phyloP scores from a whole-genome alignment of 2,113 vertebrate species.

The Oncorhynchus clarkii region DNA sequence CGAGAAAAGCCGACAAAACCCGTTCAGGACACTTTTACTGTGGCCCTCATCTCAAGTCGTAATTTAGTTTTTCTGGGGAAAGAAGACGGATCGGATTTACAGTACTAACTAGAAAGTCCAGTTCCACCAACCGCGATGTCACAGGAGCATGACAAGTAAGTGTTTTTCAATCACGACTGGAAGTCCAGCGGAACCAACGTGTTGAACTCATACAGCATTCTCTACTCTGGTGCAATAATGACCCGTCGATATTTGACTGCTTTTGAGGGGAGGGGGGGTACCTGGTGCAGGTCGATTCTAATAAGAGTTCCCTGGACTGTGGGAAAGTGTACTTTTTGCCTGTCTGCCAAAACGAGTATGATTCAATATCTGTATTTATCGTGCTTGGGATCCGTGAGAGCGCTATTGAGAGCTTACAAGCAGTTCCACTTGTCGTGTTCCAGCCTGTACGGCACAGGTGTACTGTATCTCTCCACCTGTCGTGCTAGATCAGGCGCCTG shows the following conservation, averaged over 20 bases:
- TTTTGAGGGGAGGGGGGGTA: slow-evolving; percentile 4
- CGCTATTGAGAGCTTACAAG: slow-evolving; percentile 27
- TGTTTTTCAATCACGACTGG: slow-evolving; percentile 60
- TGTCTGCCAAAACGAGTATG: slow-evolving; percentile 11
- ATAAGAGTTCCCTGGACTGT: neutral
- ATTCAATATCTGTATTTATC: slow-evolving; percentile 14
- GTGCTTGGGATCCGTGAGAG: slow-evolving; percentile 11
- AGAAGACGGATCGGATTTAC: slow-evolving; percentile 86
- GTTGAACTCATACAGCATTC: slow-evolving; percentile 4
- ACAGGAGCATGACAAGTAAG: slow-evolving; percentile 99
- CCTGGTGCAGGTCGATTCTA: slow-evolving; percentile 14
- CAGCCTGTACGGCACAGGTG: slow-evolving; percentile 49
- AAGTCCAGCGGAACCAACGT: slow-evolving; percentile 41
- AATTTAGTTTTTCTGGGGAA: slow-evolving; percentile 63
- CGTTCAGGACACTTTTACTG: slow-evolving; percentile 81
- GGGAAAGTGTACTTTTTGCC: neutral
- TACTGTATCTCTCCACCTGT: slow-evolving; percentile 66
- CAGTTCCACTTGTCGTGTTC: slow-evolving; percentile 71
- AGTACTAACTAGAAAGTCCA: slow-evolving; percentile 96
- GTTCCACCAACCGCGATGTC: slow-evolving; percentile 95
- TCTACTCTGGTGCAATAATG: slow-evolving; percentile 18
- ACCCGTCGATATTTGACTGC: neutral
- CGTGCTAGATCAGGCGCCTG: slow-evolving; percentile 50
- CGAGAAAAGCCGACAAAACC: slow-evolving; percentile 94
- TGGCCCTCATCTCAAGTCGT: slow-evolving; percentile 75